Evolutionary conservation across 2,888 invertebrate species (phyloP).

Genomic region (Amorpha juglandis): DNA sequence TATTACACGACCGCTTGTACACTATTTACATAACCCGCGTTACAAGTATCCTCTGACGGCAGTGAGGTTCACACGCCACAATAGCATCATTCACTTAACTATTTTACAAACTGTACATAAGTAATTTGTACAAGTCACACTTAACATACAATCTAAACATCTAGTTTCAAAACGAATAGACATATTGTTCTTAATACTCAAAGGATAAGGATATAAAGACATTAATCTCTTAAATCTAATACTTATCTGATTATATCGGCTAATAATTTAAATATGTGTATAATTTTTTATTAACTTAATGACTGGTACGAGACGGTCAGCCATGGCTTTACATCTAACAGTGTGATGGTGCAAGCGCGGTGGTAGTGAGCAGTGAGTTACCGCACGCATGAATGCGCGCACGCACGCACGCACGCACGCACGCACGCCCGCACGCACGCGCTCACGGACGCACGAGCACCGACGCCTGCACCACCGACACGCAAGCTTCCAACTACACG

Average conservation of each 20-base stretch:
- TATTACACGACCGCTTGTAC: constrained; percentile 79
- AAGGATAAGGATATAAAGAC: constrained; percentile 78
- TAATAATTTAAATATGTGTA: constrained; percentile 75
- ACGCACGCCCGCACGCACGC: neutral
- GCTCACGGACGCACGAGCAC: neutral
- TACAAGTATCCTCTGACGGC: constrained; percentile 45
- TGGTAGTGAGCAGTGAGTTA: constrained; percentile 7
- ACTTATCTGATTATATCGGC: constrained; percentile 69
- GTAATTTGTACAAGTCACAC: constrained; percentile 80
- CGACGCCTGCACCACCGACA: constrained; percentile 27
- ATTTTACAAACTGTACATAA: constrained; percentile 76
- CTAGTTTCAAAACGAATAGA: constrained; percentile 77
- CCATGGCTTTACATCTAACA: constrained; percentile 60
- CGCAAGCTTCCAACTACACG: constrained; percentile 31
- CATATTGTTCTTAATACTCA: constrained; percentile 83
- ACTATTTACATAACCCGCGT: constrained; percentile 77
- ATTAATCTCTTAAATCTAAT: constrained; percentile 74
- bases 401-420: neutral
- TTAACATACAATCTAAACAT: constrained; percentile 58
- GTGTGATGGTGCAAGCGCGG: constrained; percentile 25
- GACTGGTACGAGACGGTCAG: constrained; percentile 78
- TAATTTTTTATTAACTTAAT: constrained; percentile 68
- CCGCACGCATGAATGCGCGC: neutral
- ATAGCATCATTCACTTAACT: constrained; percentile 48
- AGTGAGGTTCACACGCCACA: constrained; percentile 41